Evolutionary conservation across 2,888 invertebrate genomes (phyloP).

Genomic region (Carcina quercana): DNA sequence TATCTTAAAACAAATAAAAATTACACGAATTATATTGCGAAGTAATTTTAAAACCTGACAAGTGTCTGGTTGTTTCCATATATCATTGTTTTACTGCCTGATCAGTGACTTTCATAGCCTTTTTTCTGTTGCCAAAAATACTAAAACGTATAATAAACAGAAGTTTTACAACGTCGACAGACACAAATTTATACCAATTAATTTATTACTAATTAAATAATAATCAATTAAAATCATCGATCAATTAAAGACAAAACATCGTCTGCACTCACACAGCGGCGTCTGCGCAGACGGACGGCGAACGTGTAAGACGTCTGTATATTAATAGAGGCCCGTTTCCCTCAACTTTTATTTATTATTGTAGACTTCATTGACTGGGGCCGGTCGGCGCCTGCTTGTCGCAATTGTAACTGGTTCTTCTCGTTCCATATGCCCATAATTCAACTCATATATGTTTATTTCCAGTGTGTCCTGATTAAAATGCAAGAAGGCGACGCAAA

Average conservation of each 20-base stretch:
- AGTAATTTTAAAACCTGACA: no score
- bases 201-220: conserved; percentile 1
- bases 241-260: conserved; percentile 30
- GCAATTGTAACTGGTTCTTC: conserved; percentile 70
- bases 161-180: not conserved
- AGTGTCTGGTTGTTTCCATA: no score
- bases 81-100: no score
- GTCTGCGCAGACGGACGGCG: conserved; percentile 22
- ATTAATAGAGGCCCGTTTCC: conserved; percentile 40
- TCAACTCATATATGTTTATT: conserved; percentile 54
- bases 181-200: no score
- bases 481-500: conserved; percentile 54
- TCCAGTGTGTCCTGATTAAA: conserved; percentile 60
- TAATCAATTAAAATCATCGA: conserved; percentile 17
- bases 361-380: conserved; percentile 59
- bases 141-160: no score
- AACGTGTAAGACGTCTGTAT: conserved; percentile 32
- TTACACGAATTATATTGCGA: no score
- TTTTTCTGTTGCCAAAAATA: no score
- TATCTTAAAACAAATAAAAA: no score
- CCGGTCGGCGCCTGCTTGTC: conserved; percentile 63
- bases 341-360: conserved; percentile 58
- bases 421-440: conserved; percentile 61
- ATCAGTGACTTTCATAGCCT: no score
- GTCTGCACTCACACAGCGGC: conserved; percentile 23